Evolutionary conservation across 2,113 vertebrate genomes (phyloP).

Genomic region (Noturus placidus): DNA sequence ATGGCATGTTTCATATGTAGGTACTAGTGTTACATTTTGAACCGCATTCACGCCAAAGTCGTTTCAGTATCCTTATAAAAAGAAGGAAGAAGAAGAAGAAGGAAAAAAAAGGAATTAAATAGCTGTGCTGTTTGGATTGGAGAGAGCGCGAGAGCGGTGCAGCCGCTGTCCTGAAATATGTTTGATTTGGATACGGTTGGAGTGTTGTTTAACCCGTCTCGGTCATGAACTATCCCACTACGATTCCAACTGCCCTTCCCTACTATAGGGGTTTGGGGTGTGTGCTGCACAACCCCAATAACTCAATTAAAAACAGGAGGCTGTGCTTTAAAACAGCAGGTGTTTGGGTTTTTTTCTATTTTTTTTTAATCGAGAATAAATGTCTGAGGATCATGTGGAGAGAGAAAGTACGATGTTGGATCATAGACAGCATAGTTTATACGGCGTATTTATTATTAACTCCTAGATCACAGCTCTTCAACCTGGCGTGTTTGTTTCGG

Average conservation of each 20-base stretch:
- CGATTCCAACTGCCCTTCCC: slow-evolving; percentile 34
- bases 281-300: slow-evolving; percentile 20
- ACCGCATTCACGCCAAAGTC: not conserved
- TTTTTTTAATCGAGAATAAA: not conserved
- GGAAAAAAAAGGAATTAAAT: slow-evolving; percentile 1
- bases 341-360: not conserved
- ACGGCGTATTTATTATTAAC: not conserved
- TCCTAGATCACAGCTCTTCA: not conserved
- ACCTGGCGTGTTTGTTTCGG: not conserved
- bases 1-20: slow-evolving; percentile 25
- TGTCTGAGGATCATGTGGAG: not conserved
- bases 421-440: not conserved
- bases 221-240: slow-evolving; percentile 42
- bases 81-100: not conserved
- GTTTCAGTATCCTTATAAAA: slow-evolving; percentile 19
- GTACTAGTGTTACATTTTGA: slow-evolving; percentile 34
- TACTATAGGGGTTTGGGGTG: slow-evolving; percentile 24
- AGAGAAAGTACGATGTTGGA: not conserved
- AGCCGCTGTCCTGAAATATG: slow-evolving; percentile 46
- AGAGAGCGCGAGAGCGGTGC: slow-evolving; percentile 29
- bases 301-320: slow-evolving; percentile 20
- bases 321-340: slow-evolving; percentile 12
- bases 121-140: slow-evolving; percentile 51
- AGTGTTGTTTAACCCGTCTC: slow-evolving; percentile 36
- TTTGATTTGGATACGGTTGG: slow-evolving; percentile 51